Evolutionary conservation across 1,140 invertebrate species (phyloP), one percentile per base, ranked within the genome.

Genomic region (Ceratitis capitata): DNA sequence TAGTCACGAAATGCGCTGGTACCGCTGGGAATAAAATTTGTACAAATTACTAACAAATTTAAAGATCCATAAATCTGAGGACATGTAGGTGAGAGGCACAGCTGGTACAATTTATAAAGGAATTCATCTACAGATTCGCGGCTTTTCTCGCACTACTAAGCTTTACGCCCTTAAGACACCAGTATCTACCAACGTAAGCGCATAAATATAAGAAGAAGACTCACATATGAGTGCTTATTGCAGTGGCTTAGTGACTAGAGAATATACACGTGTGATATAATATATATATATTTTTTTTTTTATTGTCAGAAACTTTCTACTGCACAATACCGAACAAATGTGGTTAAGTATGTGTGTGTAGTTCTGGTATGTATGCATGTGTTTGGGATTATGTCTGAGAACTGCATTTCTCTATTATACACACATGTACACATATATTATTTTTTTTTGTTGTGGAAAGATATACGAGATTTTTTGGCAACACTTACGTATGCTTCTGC

Each of bases 391-490:
- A 56, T 6, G 51, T 56, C n/a, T n/a, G 14, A 23, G 19, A 23
- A 56, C 1, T 61, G 58, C 61, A 69, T n/a, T 69, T n/a, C 61
- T 19, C 19, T 39, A 69, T n/a, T n/a, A n/a, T 19, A 53, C 16
- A 69, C 19, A 69, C 26, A 14, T 39, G 32, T 7, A 69, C 29
- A 19, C n/a, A 53, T 53, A n/a, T n/a, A n/a, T n/a, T n/a, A n/a
- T n/a, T n/a, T n/a, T n/a, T n/a, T 4, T 53, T 19, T 53, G 51
- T 19, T 12, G 5, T 47, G 69, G 19, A 35, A 78, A 10, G 69
- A 39, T 23, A 45, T 23, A 78, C 42, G 69, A 45, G 39, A 45
- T 78, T 78, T 78, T 78, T 78, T 78, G 69, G 69, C 69, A 78
- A 26, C 32, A 4, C 7, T 45, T 78, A n/a, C n/a, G 19, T 23